phyloP scores from a whole-genome alignment of 2,797 vertebrate species.

The Schizopygopsis malacanthus region DNA sequence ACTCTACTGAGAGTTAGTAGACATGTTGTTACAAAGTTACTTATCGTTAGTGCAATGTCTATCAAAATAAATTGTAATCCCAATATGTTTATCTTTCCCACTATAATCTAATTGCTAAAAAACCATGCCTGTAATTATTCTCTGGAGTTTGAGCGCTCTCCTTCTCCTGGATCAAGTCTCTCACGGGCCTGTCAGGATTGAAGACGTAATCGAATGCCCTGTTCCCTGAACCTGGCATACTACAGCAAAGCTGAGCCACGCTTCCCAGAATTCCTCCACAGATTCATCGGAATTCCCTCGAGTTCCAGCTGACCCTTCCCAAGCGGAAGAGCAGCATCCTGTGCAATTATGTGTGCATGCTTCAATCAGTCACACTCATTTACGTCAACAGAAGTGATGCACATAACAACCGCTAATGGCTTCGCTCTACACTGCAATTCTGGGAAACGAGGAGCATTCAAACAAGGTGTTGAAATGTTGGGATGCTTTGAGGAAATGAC shows the following conservation, averaged over 20 bases:
- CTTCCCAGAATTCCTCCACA: slow-evolving; percentile 37
- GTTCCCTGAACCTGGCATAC: no score
- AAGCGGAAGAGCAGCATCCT: slow-evolving; percentile 4
- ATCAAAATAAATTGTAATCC: no score
- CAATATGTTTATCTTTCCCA: no score
- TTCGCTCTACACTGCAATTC: not conserved
- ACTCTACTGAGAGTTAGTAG: no score
- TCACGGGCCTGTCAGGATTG: no score
- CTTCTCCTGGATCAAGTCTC: no score
- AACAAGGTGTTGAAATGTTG: not conserved
- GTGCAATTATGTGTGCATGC: not conserved
- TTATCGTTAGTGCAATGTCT: no score
- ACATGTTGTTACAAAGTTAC: no score
- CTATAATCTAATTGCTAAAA: no score
- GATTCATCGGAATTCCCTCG: not conserved
- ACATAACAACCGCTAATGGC: not conserved
- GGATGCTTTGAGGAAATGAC: not conserved
- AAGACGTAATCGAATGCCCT: no score
- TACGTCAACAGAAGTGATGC: not conserved
- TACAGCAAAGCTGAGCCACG: not conserved
- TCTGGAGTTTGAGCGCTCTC: no score
- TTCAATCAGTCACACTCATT: not conserved
- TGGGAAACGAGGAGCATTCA: not conserved
- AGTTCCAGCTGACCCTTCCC: not conserved
- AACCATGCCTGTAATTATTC: no score